These are phyloP conservation scores for Temnothorax longispinosus DNA, from an alignment of 1,140 invertebrate species.

Conservation along the genomic window DNA sequence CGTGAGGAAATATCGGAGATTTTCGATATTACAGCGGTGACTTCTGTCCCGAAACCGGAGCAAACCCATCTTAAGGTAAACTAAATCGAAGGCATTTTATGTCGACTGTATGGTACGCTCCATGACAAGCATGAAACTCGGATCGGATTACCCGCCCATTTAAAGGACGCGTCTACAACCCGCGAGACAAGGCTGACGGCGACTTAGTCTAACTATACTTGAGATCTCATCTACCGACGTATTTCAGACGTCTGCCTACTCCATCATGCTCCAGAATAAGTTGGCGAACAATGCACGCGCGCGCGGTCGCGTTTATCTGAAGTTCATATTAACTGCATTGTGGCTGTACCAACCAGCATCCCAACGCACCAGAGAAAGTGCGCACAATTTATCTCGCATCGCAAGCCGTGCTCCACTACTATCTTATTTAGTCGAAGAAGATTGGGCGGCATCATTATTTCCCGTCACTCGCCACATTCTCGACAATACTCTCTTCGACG, in stretches of 20 bases:
- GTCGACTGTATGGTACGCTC: slow-evolving; percentile 53
- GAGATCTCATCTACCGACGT: slow-evolving; percentile 4
- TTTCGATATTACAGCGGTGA: slow-evolving; percentile 68
- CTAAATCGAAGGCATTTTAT: slow-evolving; percentile 71
- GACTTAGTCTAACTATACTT: not conserved
- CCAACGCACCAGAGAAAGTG: not conserved
- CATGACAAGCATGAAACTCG: not conserved
- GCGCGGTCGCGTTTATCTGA: slow-evolving; percentile 20
- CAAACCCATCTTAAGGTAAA: slow-evolving; percentile 75
- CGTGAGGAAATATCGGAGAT: slow-evolving; percentile 64
- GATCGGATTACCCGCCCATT: slow-evolving; percentile 10
- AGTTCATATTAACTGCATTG: slow-evolving; percentile 9
- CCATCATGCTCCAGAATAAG: not conserved
- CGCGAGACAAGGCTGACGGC: not conserved
- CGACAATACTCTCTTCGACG: not conserved
- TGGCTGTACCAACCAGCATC: not conserved
- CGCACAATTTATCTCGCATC: not conserved
- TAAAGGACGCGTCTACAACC: not conserved
- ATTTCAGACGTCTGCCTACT: slow-evolving; percentile 1
- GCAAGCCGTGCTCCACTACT: not conserved
- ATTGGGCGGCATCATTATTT: slow-evolving; percentile 6
- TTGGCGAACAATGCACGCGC: slow-evolving; percentile 7
- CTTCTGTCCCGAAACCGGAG: slow-evolving; percentile 60
- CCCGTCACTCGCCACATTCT: not conserved
- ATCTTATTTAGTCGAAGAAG: slow-evolving; percentile 5